Conservation (phyloP, 1,140 invertebrate species). For the Drosophila subobscura region DNA sequence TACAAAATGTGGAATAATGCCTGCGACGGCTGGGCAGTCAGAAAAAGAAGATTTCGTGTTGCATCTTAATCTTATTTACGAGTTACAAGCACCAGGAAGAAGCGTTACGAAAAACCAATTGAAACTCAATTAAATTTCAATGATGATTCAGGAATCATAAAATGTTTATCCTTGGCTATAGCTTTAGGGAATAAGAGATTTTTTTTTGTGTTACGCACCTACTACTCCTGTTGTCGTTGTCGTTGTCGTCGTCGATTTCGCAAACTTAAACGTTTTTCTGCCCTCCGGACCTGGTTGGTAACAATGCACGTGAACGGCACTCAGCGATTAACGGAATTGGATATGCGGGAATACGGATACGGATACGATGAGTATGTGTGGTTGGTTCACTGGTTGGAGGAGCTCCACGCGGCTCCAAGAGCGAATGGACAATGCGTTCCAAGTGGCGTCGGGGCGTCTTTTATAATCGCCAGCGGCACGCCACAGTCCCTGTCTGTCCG, state of each 20-base stretch:
- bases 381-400: constrained; percentile 70
- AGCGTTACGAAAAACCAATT: neutral
- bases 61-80: constrained; percentile 16
- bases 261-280: constrained; percentile 42
- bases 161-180: neutral
- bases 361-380: constrained; percentile 12
- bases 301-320: constrained; percentile 39
- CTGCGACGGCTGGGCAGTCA: neutral
- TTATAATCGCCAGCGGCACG: constrained; percentile 57
- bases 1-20: constrained; percentile 50
- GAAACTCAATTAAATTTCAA: too few species aligned
- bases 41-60: constrained; percentile 22
- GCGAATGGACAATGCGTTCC: constrained; percentile 80
- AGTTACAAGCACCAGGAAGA: constrained; percentile 44
- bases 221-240: constrained; percentile 34
- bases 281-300: constrained; percentile 44
- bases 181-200: too few species aligned
- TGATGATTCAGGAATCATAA: constrained; percentile 19
- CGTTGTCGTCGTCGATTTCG: constrained; percentile 42
- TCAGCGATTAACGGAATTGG: constrained; percentile 38
- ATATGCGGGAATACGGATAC: constrained; percentile 6
- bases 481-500: constrained; percentile 18
- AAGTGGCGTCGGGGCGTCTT: constrained; percentile 54
- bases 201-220: constrained; percentile 52
- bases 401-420: constrained; percentile 80